Conservation (phyloP, 2,888 invertebrate species). For the Ophion obscuratus region DNA sequence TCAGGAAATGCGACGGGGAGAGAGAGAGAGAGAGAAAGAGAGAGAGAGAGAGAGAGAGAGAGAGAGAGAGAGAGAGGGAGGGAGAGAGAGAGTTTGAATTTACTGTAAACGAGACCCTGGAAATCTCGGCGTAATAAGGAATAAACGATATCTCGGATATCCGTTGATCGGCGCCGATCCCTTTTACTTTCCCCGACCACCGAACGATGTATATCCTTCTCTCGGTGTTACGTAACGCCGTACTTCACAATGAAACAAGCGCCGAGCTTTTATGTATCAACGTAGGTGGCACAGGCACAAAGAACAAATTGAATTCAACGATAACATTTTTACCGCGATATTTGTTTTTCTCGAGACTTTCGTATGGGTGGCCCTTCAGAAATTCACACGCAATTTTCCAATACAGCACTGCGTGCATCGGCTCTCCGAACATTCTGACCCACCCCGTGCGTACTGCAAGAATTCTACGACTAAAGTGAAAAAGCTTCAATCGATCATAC, state of each 20-base stretch:
- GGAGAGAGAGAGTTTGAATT: conserved; percentile 37
- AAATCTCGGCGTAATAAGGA: conserved; percentile 54
- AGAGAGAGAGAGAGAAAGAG: not conserved
- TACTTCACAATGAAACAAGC: conserved; percentile 17
- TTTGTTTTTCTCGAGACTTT: not conserved
- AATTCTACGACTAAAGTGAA: too few relatives aligned
- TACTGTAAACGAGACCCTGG: conserved; percentile 55
- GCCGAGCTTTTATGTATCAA: conserved; percentile 8
- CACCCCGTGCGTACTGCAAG: too few relatives aligned
- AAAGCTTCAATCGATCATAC: too few relatives aligned
- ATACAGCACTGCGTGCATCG: too few relatives aligned
- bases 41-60: not conserved
- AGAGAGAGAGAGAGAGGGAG: too few relatives aligned
- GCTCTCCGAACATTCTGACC: too few relatives aligned
- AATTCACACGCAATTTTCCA: not conserved
- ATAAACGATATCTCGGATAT: conserved; percentile 55
- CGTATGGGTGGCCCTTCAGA: too few relatives aligned
- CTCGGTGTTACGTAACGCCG: not conserved
- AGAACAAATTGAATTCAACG: conserved; percentile 25
- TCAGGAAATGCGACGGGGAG: not conserved
- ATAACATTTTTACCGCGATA: not conserved
- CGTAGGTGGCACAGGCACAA: not conserved
- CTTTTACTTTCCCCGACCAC: conserved; percentile 21
- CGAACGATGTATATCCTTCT: conserved; percentile 13
- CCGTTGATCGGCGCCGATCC: conserved; percentile 21